phyloP scores from a whole-genome alignment of 2,888 invertebrate species.

The Gibbula magus region DNA sequence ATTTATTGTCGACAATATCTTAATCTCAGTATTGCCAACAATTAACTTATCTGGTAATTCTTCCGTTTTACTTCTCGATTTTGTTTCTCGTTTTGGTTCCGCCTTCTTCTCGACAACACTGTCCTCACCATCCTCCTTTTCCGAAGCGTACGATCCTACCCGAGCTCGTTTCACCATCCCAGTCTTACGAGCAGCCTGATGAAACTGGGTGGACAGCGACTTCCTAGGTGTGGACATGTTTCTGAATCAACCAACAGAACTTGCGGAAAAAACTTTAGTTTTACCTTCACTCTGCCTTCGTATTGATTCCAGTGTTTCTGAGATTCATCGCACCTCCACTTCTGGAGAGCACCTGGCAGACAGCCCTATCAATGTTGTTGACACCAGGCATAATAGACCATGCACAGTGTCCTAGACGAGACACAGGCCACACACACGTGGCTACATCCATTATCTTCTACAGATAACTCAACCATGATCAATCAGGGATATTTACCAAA shows the following conservation, averaged over 20 bases:
- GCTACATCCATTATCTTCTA: neutral
- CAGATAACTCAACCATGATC: neutral
- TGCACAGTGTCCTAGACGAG: neutral
- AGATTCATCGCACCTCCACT: neutral
- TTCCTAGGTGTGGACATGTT: constrained; percentile 49
- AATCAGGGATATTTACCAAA: neutral
- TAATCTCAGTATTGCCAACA: constrained; percentile 20
- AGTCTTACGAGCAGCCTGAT: constrained; percentile 50
- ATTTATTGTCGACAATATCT: neutral
- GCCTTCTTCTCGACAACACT: constrained; percentile 30
- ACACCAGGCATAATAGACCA: too few species aligned
- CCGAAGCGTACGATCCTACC: constrained; percentile 34
- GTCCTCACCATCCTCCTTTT: constrained; percentile 38
- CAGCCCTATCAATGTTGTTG: too few species aligned
- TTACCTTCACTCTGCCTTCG: neutral
- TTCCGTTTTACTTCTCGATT: neutral
- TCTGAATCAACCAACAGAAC: neutral
- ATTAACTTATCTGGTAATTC: constrained; percentile 3
- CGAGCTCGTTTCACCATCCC: constrained; percentile 43
- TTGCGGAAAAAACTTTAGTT: neutral
- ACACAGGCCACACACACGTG: neutral
- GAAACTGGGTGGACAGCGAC: constrained; percentile 54
- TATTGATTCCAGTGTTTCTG: neutral
- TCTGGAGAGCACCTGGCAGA: too few species aligned
- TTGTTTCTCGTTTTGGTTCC: constrained; percentile 9